Percentiles rank a stretch among this genome's conserved stretches.
phyloP scores from a whole-genome alignment of 2,888 invertebrate species.

The Cryptocephalus moraei region DNA sequence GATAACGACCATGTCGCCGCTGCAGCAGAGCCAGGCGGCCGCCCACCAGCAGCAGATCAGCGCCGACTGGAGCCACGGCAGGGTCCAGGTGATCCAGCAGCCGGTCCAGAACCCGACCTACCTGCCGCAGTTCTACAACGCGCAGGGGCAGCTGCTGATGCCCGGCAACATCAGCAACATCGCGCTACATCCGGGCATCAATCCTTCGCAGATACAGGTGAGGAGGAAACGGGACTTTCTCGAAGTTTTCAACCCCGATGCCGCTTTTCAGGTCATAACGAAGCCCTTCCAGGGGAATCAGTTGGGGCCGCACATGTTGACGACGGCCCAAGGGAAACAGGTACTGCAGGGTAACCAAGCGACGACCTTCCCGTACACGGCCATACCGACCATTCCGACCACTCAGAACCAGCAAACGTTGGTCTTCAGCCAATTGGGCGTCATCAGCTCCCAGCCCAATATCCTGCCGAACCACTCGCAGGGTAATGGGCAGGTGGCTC shows the following conservation, averaged over 20 bases:
- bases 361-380: conserved; percentile 64
- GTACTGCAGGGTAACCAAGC: conserved; percentile 55
- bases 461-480: conserved; percentile 51
- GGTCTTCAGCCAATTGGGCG: conserved; percentile 62
- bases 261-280: conserved; percentile 57
- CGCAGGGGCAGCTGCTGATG: conserved; percentile 71
- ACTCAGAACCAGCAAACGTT: conserved; percentile 70
- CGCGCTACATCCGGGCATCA: conserved; percentile 64
- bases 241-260: not conserved
- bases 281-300: conserved; percentile 78
- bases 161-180: conserved; percentile 69
- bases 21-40: conserved; percentile 49
- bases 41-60: conserved; percentile 47
- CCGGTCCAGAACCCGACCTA: conserved; percentile 66
- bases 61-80: conserved; percentile 60
- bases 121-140: conserved; percentile 70
- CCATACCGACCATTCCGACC: conserved; percentile 66
- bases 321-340: conserved; percentile 63
- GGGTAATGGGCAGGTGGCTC: conserved; percentile 37
- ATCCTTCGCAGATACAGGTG: conserved; percentile 68
- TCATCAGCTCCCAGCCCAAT: conserved; percentile 59
- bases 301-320: conserved; percentile 69
- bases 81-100: conserved; percentile 76
- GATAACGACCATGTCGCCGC: conserved; percentile 67
- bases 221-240: not conserved